Base-by-base conservation (phyloP, 2,888 invertebrate genomes). In the Drosophila crucigera region DNA sequence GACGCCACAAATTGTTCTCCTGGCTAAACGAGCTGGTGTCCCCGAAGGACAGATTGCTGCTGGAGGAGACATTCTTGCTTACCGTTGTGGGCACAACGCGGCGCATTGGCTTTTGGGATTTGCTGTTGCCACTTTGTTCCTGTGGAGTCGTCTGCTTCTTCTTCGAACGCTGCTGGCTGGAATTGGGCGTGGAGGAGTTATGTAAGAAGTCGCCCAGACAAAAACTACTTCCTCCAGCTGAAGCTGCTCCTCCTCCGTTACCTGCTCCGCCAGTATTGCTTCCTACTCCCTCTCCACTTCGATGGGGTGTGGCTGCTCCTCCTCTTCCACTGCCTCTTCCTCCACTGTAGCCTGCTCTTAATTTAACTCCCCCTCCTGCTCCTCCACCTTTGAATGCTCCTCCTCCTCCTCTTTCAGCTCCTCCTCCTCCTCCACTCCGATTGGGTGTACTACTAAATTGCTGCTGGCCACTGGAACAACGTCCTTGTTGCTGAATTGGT, bases 121-220 rank as follows among this genome's bases (percentile, higher is more conserved):
- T 80, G n/a, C 33, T 65, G 47, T 47, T 77, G 19, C 4, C n/a
- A 16, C 19, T 63, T n/a, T 65, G 49, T 3, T 71, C 60, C 35
- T 76, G 80, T 11, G 78, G 78, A 2, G 83, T 82, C 49, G 84
- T 82, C 47, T 70, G 67, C 78, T 84, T 90, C 70, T 82, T 91
- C 19, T 83, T 83, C 5, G 81, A 70, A 9, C 91, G 77, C 37
- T 78, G 84, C 2, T 83, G 82, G 2, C 58, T 66, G n/a, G 78
- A 88, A 66, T 55, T 87, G 30, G 85, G 83, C 11, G 84, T 86
- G 1, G 77, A 47, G 9, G 25, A 25, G 47, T 85, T 64, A 0
- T 83, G 67, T n/a, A 93, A 33, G 67, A 93, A 93, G 52, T 93
- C 93, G 0, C 92, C 93, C 11, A 93, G 71, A 33, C 93, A 92